Conservation (phyloP, 2,888 invertebrate genomes). For the Pseudoips prasinana region DNA sequence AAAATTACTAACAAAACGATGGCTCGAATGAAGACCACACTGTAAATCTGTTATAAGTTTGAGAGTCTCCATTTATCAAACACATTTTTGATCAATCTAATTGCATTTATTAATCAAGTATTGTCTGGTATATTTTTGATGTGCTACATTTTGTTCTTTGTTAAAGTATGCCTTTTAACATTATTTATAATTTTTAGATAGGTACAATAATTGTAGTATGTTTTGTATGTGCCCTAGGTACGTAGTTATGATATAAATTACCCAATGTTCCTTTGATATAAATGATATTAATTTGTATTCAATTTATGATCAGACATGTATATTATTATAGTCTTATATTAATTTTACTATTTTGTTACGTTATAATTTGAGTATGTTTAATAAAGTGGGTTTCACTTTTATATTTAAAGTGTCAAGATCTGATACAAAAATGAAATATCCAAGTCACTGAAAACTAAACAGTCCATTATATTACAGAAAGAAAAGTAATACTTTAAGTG, state of each 20-base stretch:
- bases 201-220: conserved; percentile 34
- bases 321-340: conserved; percentile 17
- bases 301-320: conserved; percentile 30
- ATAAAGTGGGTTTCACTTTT: conserved; percentile 25
- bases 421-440: no score
- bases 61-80: no score
- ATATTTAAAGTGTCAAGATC: no score
- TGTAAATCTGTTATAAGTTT: no score
- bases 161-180: conserved; percentile 31
- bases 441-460: no score
- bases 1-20: no score
- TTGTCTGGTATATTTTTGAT: conserved; percentile 51
- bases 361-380: conserved; percentile 14
- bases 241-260: conserved; percentile 35
- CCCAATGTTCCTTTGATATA: conserved; percentile 46
- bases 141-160: conserved; percentile 53
- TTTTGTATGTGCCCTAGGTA: conserved; percentile 42
- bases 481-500: conserved; percentile 7
- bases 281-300: conserved; percentile 40
- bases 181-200: conserved; percentile 32
- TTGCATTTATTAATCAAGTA: conserved; percentile 55
- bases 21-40: no score
- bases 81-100: conserved; percentile 14
- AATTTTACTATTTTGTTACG: conserved; percentile 28
- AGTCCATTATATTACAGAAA: no score